A percentile compares a stretch with the other conserved stretches of the same genome.
phyloP scores from a whole-genome alignment of 1,140 invertebrate genomes.

The Drosophila rufa region DNA sequence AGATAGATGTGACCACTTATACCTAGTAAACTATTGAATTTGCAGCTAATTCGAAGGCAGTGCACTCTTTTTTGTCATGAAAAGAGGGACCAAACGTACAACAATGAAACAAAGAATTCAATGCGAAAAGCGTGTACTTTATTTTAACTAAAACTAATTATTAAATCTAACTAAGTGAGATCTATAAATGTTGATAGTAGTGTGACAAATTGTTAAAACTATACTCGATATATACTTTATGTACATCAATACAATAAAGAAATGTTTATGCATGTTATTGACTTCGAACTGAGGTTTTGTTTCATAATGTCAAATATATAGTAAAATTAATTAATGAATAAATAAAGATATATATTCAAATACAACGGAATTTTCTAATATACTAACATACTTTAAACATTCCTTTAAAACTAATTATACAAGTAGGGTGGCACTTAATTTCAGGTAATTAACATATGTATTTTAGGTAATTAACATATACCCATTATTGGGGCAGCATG shows the following conservation, averaged over 20 bases:
- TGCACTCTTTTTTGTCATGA: slow-evolving; percentile 78
- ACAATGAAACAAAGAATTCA: slow-evolving; percentile 65
- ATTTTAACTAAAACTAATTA: slow-evolving; percentile 54
- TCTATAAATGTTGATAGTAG: slow-evolving; percentile 77
- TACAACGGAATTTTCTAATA: too few relatives aligned
- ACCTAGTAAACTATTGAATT: slow-evolving; percentile 55
- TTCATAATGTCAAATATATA: slow-evolving; percentile 14
- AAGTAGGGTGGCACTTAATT: too few relatives aligned
- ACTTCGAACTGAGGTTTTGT: slow-evolving; percentile 13
- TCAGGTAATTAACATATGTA: too few relatives aligned
- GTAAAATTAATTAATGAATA: slow-evolving; percentile 4
- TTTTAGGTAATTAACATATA: too few relatives aligned
- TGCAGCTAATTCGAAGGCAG: slow-evolving; percentile 65
- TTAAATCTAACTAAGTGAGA: slow-evolving; percentile 68
- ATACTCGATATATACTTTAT: slow-evolving; percentile 65
- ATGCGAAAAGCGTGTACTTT: slow-evolving; percentile 71
- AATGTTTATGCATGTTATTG: slow-evolving; percentile 68
- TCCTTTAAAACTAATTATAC: too few relatives aligned
- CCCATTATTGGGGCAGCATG: too few relatives aligned
- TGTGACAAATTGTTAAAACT: slow-evolving; percentile 60
- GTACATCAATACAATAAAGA: slow-evolving; percentile 74
- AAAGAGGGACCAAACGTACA: slow-evolving; percentile 75
- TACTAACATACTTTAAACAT: too few relatives aligned
- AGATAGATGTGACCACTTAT: slow-evolving; percentile 73
- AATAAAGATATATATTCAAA: not conserved